Evolutionary conservation across 2,797 vertebrate species (phyloP), one percentile per base, ranked within the genome.

Genomic region (Geotrypetes seraphini): DNA sequence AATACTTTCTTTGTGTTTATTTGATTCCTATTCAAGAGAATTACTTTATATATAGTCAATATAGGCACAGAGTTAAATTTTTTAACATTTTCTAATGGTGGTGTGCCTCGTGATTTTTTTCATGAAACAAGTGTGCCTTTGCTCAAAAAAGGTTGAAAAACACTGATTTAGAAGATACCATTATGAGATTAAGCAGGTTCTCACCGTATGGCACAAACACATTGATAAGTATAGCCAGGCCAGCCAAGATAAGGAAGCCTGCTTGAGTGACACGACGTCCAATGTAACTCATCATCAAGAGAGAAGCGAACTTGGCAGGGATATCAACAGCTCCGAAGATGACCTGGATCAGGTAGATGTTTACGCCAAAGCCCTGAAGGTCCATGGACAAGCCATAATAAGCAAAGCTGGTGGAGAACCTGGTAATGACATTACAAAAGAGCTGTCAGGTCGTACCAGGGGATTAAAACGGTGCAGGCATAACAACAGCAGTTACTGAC

Each of bases 361-460:
- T 72, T 31, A 86, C 66, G 5, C 81, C 80, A 3, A 88, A 87
- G 58, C 79, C 78, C 71, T 87, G 83, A 33, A 89, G 71, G 44
- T 87, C 83, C 78, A 88, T 80, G 1, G 69, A 69, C 28, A 86
- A 40, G 28, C 87, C 78, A 5, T 84, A 90, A 44, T 84, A 85
- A 0, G 82, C 75, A 56, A 90, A 86, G 43, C 76, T 79, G 24
- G 77, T 81, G 11, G 81, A 53, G 33, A 80, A 86, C 79, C 84
- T 88, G 28, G n/a, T 11, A 18, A 11, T 1, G 5, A n/a, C n/a
- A n/a, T 24, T 25, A 13, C 24, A n/a, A 13, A 24, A 10, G 7
- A 21, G n/a, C 22, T 3, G 5, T 11, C 21, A 2, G 11, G 4
- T 7, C 9, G 25, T 16, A n/a, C n/a, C n/a, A n/a, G n/a, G n/a